Evolutionary conservation across 2,888 invertebrate species (phyloP), one percentile per base, ranked within the genome.

Genomic region (Xanthia icteritia): DNA sequence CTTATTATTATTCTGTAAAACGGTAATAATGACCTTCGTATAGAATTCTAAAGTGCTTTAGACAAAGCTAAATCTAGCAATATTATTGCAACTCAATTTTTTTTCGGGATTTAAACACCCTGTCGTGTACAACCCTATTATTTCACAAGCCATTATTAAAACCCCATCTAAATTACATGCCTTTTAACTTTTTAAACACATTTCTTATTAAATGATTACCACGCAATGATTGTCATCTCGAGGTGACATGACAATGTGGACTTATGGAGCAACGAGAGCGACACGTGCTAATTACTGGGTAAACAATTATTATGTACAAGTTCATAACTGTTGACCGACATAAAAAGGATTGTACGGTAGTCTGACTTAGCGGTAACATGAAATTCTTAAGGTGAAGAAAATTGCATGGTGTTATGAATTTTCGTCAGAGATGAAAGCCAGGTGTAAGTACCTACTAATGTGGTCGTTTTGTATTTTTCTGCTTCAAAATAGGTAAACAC

Each of bases 271-370:
- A 89, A 81, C 83, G 88, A 88, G 88, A 88, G 79, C 88, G 88
- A 87, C 81, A 80, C 73, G 78, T 69, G 77, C 39, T 88, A 88
- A 88, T 88, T 85, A 83, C 77, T 61, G 66, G 36, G 70, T 88
- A 86, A 88, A 89, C 86, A 88, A 88, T 88, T 86, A 88, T 88
- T 86, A 85, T 76, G 79, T 85, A 85, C 86, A 83, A 87, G 85
- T 80, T 86, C 88, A 86, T 89, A 88, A 81, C 88, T 84, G 89
- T 86, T 88, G 86, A 63, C 82, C 85, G 83, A 88, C 81, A 84
- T 87, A 79, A 64, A 83, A 84, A 80, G 77, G 77, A 87, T n/a
- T 74, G 56, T 79, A 80, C 86, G 79, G 88, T 83, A 79, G 76
- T 75, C 65, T 79, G 31, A 36, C 63, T 77, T 84, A 82, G 84